Percentiles rank a stretch among this genome's conserved stretches.
These are phyloP conservation scores for Halcyon badia DNA, from an alignment of 2,797 vertebrate genomes.

Conservation along the genomic window DNA sequence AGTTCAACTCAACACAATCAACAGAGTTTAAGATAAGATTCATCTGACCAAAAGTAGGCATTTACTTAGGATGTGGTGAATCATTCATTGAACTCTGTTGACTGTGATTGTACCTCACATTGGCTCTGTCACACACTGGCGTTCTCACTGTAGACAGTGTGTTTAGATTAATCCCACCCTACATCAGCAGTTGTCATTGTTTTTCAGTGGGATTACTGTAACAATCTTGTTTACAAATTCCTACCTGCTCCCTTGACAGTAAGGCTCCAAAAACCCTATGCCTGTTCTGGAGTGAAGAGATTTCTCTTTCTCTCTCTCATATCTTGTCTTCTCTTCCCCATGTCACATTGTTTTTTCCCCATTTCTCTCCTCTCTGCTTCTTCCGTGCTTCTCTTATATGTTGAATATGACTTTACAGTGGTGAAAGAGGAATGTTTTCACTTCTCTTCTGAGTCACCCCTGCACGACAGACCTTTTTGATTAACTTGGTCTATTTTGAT, in stretches of 20 bases:
- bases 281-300: background rate
- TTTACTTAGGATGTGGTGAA: background rate
- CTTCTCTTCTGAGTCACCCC: background rate
- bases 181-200: background rate
- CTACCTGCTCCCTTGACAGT: background rate
- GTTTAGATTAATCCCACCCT: background rate
- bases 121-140: background rate
- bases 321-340: background rate
- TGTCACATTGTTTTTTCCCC: background rate
- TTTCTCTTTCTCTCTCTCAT: background rate
- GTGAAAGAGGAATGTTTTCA: background rate
- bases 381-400: background rate
- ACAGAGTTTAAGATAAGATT: background rate
- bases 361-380: background rate
- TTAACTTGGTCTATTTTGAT: background rate
- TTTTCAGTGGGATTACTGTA: background rate
- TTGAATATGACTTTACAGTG: background rate
- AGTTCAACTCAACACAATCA: background rate
- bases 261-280: background rate
- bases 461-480: background rate
- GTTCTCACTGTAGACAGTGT: background rate
- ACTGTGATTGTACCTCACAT: rapidly evolving
- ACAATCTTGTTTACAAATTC: background rate
- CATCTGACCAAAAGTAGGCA: background rate
- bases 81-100: background rate